Evolutionary conservation across 2,797 vertebrate species (phyloP).

Genomic region (Pseudochirops cupreus): DNA sequence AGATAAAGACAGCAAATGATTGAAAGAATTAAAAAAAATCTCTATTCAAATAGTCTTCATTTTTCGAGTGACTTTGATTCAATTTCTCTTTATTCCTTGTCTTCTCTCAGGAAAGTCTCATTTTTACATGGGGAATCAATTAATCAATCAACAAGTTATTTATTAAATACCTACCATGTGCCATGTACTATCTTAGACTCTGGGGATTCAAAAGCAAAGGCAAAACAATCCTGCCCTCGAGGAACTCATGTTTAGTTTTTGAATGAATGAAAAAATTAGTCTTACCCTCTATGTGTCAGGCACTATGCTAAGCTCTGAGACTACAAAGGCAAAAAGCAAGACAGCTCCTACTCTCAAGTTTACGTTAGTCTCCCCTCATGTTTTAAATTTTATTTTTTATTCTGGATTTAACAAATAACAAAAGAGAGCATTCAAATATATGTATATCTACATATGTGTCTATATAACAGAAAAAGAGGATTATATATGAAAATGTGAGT

Average conservation of each 20-base stretch:
- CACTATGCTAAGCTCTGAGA: not conserved
- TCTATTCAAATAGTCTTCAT: not conserved
- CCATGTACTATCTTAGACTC: not conserved
- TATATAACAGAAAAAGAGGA: not conserved
- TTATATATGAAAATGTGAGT: not conserved
- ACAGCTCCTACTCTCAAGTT: not conserved
- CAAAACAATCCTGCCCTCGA: not conserved
- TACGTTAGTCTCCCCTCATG: not conserved
- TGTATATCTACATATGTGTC: too few species aligned
- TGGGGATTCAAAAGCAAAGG: not conserved
- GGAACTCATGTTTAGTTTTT: not conserved
- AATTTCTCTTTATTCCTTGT: not conserved
- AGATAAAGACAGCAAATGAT: slow-evolving; percentile 20
- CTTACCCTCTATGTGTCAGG: not conserved
- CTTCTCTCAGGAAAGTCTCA: not conserved
- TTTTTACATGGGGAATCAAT: not conserved
- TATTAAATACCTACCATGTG: not conserved
- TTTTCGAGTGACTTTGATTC: not conserved
- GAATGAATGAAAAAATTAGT: not conserved
- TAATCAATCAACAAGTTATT: not conserved
- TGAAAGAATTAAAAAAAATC: not conserved
- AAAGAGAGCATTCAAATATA: not conserved
- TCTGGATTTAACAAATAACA: not conserved
- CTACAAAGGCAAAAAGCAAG: not conserved
- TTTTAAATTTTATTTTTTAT: not conserved